A percentile compares a stretch with the other conserved stretches of the same genome.
These are phyloP conservation scores for Octodon degus DNA, from an alignment of 2,113 vertebrate genomes.

Conservation along the genomic window DNA sequence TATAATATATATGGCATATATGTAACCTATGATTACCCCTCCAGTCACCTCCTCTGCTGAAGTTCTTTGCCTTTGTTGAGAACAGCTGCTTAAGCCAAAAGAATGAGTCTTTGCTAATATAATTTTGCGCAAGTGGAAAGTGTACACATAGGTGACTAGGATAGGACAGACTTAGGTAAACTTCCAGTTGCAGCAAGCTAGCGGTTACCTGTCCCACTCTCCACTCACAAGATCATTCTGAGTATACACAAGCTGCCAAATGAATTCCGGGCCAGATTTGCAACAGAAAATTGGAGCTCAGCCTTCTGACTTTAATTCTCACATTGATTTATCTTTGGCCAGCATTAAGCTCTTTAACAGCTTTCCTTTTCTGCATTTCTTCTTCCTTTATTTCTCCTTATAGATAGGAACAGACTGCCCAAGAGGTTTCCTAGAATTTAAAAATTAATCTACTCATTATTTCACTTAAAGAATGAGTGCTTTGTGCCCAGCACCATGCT, in stretches of 20 bases:
- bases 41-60: background rate
- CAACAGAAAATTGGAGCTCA: background rate
- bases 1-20: background rate
- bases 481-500: background rate
- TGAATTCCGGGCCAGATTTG: background rate
- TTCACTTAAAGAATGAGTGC: background rate
- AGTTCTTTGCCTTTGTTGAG: background rate
- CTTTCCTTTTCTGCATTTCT: background rate
- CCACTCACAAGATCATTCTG: background rate
- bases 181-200: background rate
- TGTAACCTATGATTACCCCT: background rate
- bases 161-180: background rate
- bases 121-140: background rate
- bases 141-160: background rate
- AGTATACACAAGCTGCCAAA: background rate
- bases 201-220: background rate
- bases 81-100: background rate
- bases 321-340: background rate
- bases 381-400: background rate
- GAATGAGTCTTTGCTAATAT: background rate
- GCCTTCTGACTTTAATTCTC: background rate
- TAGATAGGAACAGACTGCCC: background rate
- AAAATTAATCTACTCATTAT: background rate
- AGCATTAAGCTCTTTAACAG: background rate
- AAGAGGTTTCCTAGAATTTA: background rate